Evolutionary conservation across 2,113 vertebrate species (phyloP), one percentile per base, ranked within the genome.

Genomic region (Trichechus manatus): DNA sequence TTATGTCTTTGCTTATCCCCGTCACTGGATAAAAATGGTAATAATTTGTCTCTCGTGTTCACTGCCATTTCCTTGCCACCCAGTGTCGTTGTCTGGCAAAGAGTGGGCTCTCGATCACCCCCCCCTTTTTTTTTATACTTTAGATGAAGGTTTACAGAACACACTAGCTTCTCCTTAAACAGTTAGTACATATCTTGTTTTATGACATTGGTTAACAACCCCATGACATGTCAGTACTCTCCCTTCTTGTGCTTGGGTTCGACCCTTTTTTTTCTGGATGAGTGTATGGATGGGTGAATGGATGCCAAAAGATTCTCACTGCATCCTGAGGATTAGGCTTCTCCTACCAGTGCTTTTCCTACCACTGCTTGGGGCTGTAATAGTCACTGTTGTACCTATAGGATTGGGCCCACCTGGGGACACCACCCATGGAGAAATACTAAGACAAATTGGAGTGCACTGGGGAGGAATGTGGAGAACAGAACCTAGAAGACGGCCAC

Each of bases 21-120:
- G 70, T n/a, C 56, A 72, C 14, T 0, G 0, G 56, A 90, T 7
- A 74, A 78, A 93, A 75, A 27, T 2, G 23, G 9, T 0, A 3
- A 47, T 1, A 9, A 68, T 23, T 23, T 47, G 74, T n/a, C 29
- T 86, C 59, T 70, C 17, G 59, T 42, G 17, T 11, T 63, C n/a
- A 33, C 0, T 4, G 66, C 44, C 64, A 9, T 31, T 59, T 36
- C 8, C 29, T 25, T 23, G 9, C 6, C 15, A 61, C 56, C 17
- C 9, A 25, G 31, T 22, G 22, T 13, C 0, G 23, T 13, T 13
- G 5, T 23, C 19, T 1, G 15, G 53, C 2, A 19, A 8, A 0
- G 2, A 14, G 13, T 1, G 1, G 31, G 64, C 36, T 68, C 1
- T 9, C 25, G 0, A 27, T 0, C 10, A 31, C 22, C 39, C 39